Conservation (phyloP, 2,113 vertebrate genomes). For the Ailurus styani region DNA sequence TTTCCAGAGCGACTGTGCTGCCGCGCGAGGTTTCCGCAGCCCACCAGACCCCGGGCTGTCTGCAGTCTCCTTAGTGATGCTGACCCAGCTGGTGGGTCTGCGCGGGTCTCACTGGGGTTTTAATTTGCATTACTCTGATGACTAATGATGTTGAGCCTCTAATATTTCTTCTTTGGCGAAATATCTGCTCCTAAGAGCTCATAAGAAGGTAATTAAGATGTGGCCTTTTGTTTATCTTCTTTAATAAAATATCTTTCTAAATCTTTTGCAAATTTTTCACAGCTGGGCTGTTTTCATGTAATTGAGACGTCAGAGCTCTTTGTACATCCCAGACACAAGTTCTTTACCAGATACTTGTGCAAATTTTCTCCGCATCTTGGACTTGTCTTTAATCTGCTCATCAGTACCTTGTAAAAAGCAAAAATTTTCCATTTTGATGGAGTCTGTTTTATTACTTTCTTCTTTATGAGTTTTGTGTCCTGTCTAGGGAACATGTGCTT, state of each 20-base stretch:
- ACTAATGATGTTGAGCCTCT: background rate
- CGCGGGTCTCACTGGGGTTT: background rate
- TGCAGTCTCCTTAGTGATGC: no score
- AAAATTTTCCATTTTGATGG: background rate
- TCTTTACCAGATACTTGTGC: background rate
- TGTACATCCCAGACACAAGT: background rate
- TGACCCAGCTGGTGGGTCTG: no score
- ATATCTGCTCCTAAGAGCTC: background rate
- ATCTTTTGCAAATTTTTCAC: background rate
- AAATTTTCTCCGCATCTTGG: background rate
- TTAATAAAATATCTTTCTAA: background rate
- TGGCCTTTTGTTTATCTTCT: background rate
- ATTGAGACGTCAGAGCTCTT: no score
- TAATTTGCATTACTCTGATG: background rate
- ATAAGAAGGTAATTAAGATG: background rate
- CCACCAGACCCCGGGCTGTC: no score
- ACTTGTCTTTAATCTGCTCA: background rate
- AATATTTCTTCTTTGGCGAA: background rate
- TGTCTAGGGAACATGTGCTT: background rate
- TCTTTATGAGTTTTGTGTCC: background rate
- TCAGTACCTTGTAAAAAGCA: background rate
- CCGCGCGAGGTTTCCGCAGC: accelerated
- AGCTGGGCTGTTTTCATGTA: background rate
- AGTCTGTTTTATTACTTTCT: background rate
- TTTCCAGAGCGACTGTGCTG: background rate